These are phyloP conservation scores for Capitulum mitella DNA, from an alignment of 2,888 invertebrate species.

Conservation along the genomic window DNA sequence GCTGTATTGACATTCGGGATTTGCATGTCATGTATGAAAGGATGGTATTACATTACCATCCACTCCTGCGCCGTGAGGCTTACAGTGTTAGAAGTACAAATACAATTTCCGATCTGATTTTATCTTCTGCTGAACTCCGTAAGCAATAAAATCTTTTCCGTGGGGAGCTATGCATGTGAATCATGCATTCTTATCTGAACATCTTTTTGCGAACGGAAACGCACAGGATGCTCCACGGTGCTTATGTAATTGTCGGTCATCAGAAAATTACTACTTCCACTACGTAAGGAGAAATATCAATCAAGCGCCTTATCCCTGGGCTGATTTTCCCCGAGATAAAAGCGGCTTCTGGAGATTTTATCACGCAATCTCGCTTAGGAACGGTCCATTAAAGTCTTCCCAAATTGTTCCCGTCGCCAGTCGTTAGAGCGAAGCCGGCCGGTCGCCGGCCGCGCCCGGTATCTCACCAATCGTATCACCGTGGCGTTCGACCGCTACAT, in stretches of 20 bases:
- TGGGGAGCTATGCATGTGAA: too few relatives aligned
- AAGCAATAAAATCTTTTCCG: too few relatives aligned
- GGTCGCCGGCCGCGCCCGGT: neutral
- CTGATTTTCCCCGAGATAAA: neutral
- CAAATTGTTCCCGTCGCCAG: neutral
- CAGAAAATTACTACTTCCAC: neutral
- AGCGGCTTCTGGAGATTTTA: neutral
- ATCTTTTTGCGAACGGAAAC: neutral
- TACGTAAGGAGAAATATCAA: slow-evolving; percentile 10
- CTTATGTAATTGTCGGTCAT: neutral
- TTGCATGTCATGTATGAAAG: too few relatives aligned
- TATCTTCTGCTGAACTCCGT: too few relatives aligned
- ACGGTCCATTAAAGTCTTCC: slow-evolving; percentile 18
- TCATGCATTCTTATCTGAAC: too few relatives aligned
- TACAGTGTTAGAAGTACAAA: too few relatives aligned
- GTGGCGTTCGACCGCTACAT: neutral
- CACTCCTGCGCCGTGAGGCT: too few relatives aligned
- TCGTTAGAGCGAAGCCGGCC: neutral
- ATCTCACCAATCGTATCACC: neutral
- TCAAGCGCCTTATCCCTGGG: neutral
- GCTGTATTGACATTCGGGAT: too few relatives aligned
- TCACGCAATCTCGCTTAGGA: neutral
- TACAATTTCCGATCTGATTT: too few relatives aligned
- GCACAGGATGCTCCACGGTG: neutral
- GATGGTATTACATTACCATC: too few relatives aligned